Conservation (phyloP, 2,888 invertebrate genomes). For the Deilephila porcellus region DNA sequence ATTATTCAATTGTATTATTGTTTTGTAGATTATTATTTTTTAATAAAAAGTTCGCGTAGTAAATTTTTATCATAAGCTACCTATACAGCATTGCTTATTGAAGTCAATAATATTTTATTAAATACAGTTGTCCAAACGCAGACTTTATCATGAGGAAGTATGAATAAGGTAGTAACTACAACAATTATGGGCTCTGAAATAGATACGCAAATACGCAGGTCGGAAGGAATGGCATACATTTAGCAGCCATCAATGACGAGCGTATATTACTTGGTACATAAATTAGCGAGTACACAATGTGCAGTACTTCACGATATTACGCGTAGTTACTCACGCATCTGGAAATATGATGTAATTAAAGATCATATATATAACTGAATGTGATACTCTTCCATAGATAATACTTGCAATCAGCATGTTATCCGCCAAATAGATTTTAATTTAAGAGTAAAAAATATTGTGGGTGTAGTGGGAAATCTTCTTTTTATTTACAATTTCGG, state of each 20-base stretch:
- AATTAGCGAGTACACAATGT: neutral
- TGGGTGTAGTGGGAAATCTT: too few relatives aligned
- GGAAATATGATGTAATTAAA: neutral
- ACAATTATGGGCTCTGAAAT: constrained; percentile 10
- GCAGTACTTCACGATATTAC: neutral
- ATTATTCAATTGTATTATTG: too few relatives aligned
- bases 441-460: too few relatives aligned
- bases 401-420: too few relatives aligned
- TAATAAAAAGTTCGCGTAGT: neutral
- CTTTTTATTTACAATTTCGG: too few relatives aligned
- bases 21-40: too few relatives aligned
- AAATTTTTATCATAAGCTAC: neutral
- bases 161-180: neutral
- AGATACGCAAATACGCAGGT: constrained; percentile 3
- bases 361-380: too few relatives aligned
- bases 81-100: neutral
- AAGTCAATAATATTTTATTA: neutral
- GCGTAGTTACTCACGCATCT: too few relatives aligned
- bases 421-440: too few relatives aligned
- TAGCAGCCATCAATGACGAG: constrained; percentile 12
- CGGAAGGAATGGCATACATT: constrained; percentile 11
- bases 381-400: too few relatives aligned
- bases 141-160: constrained; percentile 7
- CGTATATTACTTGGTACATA: neutral
- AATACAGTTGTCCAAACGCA: constrained; percentile 1